These are phyloP conservation scores for Acleris sparsana DNA, from an alignment of 2,888 invertebrate genomes.

Conservation along the genomic window DNA sequence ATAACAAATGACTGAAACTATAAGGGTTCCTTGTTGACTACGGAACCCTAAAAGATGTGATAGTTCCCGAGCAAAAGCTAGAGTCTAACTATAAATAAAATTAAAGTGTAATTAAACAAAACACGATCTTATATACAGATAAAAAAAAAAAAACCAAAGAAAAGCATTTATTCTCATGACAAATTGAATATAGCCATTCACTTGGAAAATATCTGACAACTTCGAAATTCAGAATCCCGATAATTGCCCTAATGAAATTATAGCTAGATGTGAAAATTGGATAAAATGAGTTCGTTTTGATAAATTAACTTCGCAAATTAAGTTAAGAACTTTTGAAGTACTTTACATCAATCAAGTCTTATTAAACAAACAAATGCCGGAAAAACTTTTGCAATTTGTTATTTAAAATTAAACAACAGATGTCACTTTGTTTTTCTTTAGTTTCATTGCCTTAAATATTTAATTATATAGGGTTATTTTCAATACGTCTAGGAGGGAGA, in stretches of 20 bases:
- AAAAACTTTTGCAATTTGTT: constrained; percentile 51
- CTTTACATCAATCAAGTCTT: constrained; percentile 52
- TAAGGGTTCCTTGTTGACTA: too few relatives aligned
- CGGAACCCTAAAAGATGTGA: too few relatives aligned
- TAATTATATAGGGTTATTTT: too few relatives aligned
- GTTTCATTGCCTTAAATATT: too few relatives aligned
- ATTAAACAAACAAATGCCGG: constrained; percentile 52
- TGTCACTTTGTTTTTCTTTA: constrained; percentile 19
- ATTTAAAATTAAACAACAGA: constrained; percentile 38
- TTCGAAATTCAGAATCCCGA: background rate
- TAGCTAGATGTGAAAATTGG: constrained; percentile 27
- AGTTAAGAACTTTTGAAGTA: constrained; percentile 53
- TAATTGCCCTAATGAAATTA: constrained; percentile 27
- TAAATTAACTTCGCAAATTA: constrained; percentile 62
- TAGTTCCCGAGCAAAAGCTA: too few relatives aligned
- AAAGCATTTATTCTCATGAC: background rate
- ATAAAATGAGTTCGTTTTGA: constrained; percentile 51
- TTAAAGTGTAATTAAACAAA: too few relatives aligned
- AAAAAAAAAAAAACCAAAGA: too few relatives aligned
- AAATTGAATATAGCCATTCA: background rate
- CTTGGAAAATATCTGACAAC: background rate
- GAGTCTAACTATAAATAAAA: too few relatives aligned
- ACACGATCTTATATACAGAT: too few relatives aligned
- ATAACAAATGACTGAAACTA: too few relatives aligned
- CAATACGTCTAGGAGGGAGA: too few relatives aligned